These are phyloP conservation scores for Gonocerus acuteangulatus DNA, from an alignment of 2,888 invertebrate species.

Conservation along the genomic window DNA sequence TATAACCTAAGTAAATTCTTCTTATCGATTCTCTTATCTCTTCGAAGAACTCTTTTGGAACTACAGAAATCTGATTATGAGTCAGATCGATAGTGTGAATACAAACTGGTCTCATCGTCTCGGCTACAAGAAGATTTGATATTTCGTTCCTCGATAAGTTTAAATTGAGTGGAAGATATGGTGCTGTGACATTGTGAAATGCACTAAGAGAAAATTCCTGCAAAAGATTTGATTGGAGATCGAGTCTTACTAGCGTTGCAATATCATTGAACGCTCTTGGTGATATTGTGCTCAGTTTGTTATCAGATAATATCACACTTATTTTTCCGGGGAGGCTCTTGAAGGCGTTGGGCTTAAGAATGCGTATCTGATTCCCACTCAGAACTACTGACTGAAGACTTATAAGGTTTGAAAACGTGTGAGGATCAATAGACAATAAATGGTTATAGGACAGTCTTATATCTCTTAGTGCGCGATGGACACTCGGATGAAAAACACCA, in stretches of 20 bases:
- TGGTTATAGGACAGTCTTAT: constrained; percentile 76
- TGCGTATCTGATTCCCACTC: constrained; percentile 67
- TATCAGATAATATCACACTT: constrained; percentile 75
- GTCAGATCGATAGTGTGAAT: constrained; percentile 64
- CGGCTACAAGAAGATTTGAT: constrained; percentile 45
- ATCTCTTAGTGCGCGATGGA: constrained; percentile 66
- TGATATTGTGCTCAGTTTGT: constrained; percentile 65
- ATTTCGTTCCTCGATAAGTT: constrained; percentile 69
- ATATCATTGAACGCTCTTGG: constrained; percentile 66
- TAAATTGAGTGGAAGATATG: constrained; percentile 58
- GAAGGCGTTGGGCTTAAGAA: constrained; percentile 64
- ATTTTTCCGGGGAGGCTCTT: constrained; percentile 67
- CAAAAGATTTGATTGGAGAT: constrained; percentile 71
- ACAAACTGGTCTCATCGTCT: constrained; percentile 47
- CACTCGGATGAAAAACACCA: constrained; percentile 58
- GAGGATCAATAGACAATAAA: constrained; percentile 57
- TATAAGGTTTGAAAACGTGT: constrained; percentile 63
- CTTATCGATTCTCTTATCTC: constrained; percentile 57
- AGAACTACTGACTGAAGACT: constrained; percentile 70
- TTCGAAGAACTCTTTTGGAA: constrained; percentile 57
- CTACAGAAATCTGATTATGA: constrained; percentile 57
- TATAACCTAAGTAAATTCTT: constrained; percentile 64
- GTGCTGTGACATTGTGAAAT: constrained; percentile 60
- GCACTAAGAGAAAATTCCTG: constrained; percentile 58
- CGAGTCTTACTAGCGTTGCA: constrained; percentile 66